Base-by-base conservation (phyloP, 2,797 vertebrate genomes). In the Sebastes matsubarae region DNA sequence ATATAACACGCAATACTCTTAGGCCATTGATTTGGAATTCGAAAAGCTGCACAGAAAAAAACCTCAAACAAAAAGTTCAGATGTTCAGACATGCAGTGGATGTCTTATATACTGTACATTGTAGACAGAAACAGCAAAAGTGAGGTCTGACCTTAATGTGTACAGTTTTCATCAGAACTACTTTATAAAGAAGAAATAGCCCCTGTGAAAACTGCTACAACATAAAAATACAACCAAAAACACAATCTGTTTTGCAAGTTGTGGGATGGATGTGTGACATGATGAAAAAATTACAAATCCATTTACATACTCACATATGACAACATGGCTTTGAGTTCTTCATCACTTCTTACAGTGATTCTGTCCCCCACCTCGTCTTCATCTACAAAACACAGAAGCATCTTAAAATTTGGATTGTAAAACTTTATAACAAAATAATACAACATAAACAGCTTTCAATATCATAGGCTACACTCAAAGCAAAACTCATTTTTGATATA, bases 351-450 rank as follows among this genome's bases (percentile, higher is more conserved):
- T 36, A 99, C 99, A 14, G 98, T 99, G 89, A 99, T 99, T 87
- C 98, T 95, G 86, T 99, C 98, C 0, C 98, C 98, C 25, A 99
- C 99, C 87, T 99, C 99, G 91, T 99, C 99, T 94, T 99, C 99
- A 94, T 99, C 99, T 99, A 77, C 68, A 90, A 88, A 64, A 81
- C 1, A 36, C 12, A 75, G 30, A 61, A 65, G 4, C 3, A 57
- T 52, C 5, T 74, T 29, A 25, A 30, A 34, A 24, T 46, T 2
- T 46, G 11, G 11, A 64, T 24, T 9, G 38, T n/a, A 72, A 22
- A 58, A n/a, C 9, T 5, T 36, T 59, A 29, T 22, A 20, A 63
- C 9, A 13, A 67, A 42, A 59, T 12, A 12, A 36, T 14, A 5
- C 8, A 24, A 64, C 1, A 54, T 9, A 6, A 27, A 52, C 7